Evolutionary conservation across 2,797 vertebrate species (phyloP), one percentile per base, ranked within the genome.

Genomic region (Zenarchopterus dispar): DNA sequence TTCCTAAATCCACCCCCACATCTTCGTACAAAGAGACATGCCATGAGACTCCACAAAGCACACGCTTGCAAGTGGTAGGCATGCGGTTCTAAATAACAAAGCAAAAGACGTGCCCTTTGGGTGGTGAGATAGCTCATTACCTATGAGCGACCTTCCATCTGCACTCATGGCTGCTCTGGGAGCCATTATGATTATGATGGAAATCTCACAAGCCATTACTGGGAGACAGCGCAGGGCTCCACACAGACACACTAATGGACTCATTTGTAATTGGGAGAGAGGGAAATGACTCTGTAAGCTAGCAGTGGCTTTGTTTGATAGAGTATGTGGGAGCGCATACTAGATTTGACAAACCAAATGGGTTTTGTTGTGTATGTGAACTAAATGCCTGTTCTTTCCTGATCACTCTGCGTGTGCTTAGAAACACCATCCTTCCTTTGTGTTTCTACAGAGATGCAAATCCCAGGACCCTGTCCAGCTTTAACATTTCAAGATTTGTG

Each of bases 241-340:
- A 95, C 95, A 96, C 95, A 98, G 96, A 97, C 96, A 95, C 95
- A 94, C 96, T 99, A 98, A 99, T 99, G 96, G 97, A 96, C 97
- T 98, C 96, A 98, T 99, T 99, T 99, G 97, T 99, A 99, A 98
- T 97, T 98, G 97, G 97, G 94, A 97, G 95, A 97, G 95, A 96
- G 95, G 97, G 97, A 97, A 93, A 93, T 93, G 92, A 93, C 92
- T 95, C 94, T 94, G 94, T 95, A 94, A 93, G 94, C 93, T 94
- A 92, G 93, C 94, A 90, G 93, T 90, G 93, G 94, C 95, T 94
- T 86, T 94, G 93, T 91, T 94, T 94, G 95, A 95, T 95, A 95
- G 94, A 95, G 94, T 93, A 94, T 93, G 91, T 93, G 94, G 94
- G 94, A 92, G 93, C 93, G 89, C 94, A 93, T 94, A 92, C 94